Conservation (phyloP, 1,140 invertebrate species). For the Drosophila bipectinata region DNA sequence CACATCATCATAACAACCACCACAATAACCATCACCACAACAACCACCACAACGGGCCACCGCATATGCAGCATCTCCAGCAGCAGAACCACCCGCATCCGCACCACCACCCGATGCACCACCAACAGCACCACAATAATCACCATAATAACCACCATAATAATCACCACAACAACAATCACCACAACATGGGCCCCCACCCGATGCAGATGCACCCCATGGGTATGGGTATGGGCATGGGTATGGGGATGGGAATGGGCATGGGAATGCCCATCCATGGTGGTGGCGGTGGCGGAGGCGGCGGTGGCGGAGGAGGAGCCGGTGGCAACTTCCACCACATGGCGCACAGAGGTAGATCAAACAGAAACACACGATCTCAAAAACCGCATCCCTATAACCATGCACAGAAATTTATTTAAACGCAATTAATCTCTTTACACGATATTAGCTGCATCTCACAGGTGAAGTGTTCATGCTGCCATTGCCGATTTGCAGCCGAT, state of each 20-base stretch:
- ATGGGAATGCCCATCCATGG: constrained; percentile 57
- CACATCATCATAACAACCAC: constrained; percentile 41
- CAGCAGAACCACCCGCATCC: constrained; percentile 36
- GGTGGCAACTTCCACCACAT: constrained; percentile 74
- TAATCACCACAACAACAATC: constrained; percentile 15
- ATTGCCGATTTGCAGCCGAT: constrained; percentile 70
- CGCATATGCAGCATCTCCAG: constrained; percentile 42
- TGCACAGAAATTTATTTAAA: constrained; percentile 84
- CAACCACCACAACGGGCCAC: constrained; percentile 31
- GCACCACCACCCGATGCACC: constrained; percentile 25
- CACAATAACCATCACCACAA: constrained; percentile 23
- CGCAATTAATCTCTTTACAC: constrained; percentile 78
- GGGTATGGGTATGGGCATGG: constrained; percentile 50
- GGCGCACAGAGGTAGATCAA: constrained; percentile 84
- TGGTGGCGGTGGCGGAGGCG: constrained; percentile 35
- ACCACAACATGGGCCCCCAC: constrained; percentile 42
- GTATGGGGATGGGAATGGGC: constrained; percentile 52
- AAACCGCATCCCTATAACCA: constrained; percentile 83
- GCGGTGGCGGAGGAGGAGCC: constrained; percentile 32
- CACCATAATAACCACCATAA: constrained; percentile 27
- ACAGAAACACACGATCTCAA: constrained; percentile 81
- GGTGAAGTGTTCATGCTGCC: constrained; percentile 80
- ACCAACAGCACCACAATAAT: constrained; percentile 26
- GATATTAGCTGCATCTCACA: constrained; percentile 80
- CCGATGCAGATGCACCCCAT: constrained; percentile 63